Evolutionary conservation across 1,140 invertebrate genomes (phyloP), one percentile per base, ranked within the genome.

Genomic region (Penaeus japonicus): DNA sequence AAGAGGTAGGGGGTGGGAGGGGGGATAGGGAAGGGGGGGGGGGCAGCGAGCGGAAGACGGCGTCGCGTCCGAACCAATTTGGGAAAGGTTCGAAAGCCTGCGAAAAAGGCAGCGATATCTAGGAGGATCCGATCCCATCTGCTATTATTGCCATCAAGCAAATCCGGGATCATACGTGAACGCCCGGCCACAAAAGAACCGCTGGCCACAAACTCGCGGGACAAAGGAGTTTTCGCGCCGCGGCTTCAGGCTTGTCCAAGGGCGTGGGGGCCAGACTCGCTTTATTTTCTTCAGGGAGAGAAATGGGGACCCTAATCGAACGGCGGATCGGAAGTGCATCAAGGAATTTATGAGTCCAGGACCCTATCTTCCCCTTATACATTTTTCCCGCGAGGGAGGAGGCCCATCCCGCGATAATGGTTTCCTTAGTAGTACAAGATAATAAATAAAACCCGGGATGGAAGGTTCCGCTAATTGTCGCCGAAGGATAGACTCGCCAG

Each of bases 111-210:
- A 32, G 7, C 62, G 30, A 54, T 55, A 65, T 84, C 86, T 83
- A 75, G 80, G 35, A 82, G 59, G 80, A 39, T n/a, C 86, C 79
- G 86, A 88, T 83, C 86, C 86, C 86, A 88, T 88, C 86, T 88
- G 86, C 86, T 81, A 88, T 88, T 88, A 88, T 88, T 88, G 80
- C 86, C 86, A 88, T 88, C 86, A 88, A 88, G 86, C 80, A 88
- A 88, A 88, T 88, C 86, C 86, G 65, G 80, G 86, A 84, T 83
- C 86, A 83, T 88, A 88, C 86, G 86, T 88, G 86, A 83, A 73
- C 86, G 86, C 80, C 65, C 80, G 24, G 53, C 86, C 86, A 88
- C 80, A 88, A 88, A 84, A 88, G 86, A 88, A 24, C 80, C 86
- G 53, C 32, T 75, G 81, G 86, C 86, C 86, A 88, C 86, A 88